Evolutionary conservation across 2,797 vertebrate species (phyloP), one percentile per base, ranked within the genome.

Genomic region (Eurystomus glaucurus): DNA sequence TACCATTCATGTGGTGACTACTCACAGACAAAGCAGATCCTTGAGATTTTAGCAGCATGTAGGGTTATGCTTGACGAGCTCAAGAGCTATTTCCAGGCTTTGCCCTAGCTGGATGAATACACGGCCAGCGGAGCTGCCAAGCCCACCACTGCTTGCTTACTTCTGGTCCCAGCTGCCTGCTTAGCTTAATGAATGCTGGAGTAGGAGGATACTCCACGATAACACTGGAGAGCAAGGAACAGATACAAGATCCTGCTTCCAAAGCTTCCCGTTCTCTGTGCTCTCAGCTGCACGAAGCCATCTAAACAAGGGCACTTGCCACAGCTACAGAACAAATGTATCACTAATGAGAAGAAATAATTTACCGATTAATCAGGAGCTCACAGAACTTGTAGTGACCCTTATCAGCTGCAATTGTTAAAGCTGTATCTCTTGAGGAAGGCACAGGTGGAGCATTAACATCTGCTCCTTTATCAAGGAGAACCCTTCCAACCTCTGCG

Each of bases 351-450:
- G 52, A 52, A 77, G 66, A 35, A 66, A 41, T 7, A 29, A 94
- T 88, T 79, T 79, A 99, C 99, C 99, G 98, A 97, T 99, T 99
- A 96, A 99, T 99, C 85, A 99, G 99, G 65, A 99, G 99, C 98
- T 99, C 99, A 98, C 99, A 99, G 96, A 99, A 99, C 98, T 99
- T 99, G 98, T 99, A 99, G 98, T 99, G 99, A 93, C 99, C 99
- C 98, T 99, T 99, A 98, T 99, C 99, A 25, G 99, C 99, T 98
- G 99, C 99, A 96, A 99, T 99, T 77, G 99, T 99, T 97, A 99
- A 98, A 97, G 99, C 99, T 39, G 99, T 99, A 97, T 99, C 99
- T 97, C 99, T 98, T 84, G 99, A 99, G 78, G 99, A 99, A 98
- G 99, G 99, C 95, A 99, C 99, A 58, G 99, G 99, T 39, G 99